Percentiles rank a stretch among this genome's conserved stretches.
Conservation (phyloP, 2,797 vertebrate genomes). For the Phataginus tricuspis region DNA sequence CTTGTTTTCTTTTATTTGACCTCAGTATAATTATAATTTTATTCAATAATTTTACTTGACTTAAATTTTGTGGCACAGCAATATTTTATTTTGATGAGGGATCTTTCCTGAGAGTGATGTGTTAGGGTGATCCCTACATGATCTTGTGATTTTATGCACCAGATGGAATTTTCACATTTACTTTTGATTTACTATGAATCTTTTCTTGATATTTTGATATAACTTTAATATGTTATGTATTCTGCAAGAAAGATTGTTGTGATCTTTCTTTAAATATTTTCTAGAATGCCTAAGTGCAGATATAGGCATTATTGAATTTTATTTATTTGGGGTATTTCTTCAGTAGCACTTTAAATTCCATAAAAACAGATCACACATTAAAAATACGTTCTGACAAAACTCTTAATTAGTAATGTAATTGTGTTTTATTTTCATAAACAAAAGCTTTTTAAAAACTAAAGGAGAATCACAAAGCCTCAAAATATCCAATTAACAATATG, state of each 20-base stretch:
- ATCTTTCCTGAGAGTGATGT: slow-evolving; percentile 71
- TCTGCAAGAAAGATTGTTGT: slow-evolving; percentile 33
- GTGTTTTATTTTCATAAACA: not conserved
- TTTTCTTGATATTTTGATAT: slow-evolving; percentile 62
- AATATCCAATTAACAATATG: too few species aligned
- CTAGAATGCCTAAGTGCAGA: slow-evolving; percentile 37
- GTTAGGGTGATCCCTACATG: slow-evolving; percentile 71
- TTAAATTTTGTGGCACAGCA: slow-evolving; percentile 68
- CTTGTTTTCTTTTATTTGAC: not conserved
- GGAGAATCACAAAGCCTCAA: too few species aligned
- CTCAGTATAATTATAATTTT: slow-evolving; percentile 57
- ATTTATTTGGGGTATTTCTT: not conserved
- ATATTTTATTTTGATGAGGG: slow-evolving; percentile 67
- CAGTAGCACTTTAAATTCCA: not conserved
- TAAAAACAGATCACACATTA: not conserved
- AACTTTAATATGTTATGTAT: slow-evolving; percentile 23
- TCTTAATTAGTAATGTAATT: not conserved
- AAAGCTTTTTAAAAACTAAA: too few species aligned
- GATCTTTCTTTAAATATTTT: slow-evolving; percentile 55
- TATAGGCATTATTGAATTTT: not conserved
- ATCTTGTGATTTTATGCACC: slow-evolving; percentile 63
- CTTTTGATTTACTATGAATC: slow-evolving; percentile 64
- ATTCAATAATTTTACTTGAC: slow-evolving; percentile 57
- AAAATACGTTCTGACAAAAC: not conserved
- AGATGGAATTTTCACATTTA: slow-evolving; percentile 76